Conservation (phyloP, 2,113 vertebrate species). For the Vulpes ferrilata region DNA sequence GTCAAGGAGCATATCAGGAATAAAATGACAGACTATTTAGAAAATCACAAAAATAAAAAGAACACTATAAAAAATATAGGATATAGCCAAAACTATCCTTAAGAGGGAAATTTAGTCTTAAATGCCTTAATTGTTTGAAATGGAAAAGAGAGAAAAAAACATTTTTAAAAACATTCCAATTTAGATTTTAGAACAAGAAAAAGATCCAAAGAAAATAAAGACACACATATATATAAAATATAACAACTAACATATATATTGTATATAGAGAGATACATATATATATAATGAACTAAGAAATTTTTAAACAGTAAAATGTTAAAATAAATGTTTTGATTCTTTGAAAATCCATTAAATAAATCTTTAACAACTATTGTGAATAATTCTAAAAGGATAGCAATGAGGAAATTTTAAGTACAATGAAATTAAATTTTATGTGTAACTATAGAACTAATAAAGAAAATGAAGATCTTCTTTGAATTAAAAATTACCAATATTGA, state of each 20-base stretch:
- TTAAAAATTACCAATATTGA: constrained; percentile 11
- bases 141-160: not conserved
- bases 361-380: not conserved
- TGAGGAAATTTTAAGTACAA: constrained; percentile 16
- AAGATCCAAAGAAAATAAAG: not conserved
- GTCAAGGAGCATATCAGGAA: not conserved
- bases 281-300: not conserved
- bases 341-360: constrained; percentile 46
- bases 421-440: constrained; percentile 3
- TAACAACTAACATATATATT: not conserved
- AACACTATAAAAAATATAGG: not conserved
- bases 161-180: not conserved
- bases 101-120: not conserved
- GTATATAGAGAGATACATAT: not conserved
- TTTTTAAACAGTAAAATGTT: not conserved
- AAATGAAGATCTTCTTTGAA: not conserved
- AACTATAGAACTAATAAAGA: not conserved
- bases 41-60: not conserved
- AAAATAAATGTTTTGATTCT: not conserved
- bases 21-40: not conserved
- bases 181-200: constrained; percentile 24
- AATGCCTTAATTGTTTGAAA: not conserved
- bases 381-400: not conserved
- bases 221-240: not conserved
- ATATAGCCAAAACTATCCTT: not conserved